These are phyloP conservation scores for Archivesica marissinica DNA, from an alignment of 1,140 invertebrate genomes.

Conservation along the genomic window DNA sequence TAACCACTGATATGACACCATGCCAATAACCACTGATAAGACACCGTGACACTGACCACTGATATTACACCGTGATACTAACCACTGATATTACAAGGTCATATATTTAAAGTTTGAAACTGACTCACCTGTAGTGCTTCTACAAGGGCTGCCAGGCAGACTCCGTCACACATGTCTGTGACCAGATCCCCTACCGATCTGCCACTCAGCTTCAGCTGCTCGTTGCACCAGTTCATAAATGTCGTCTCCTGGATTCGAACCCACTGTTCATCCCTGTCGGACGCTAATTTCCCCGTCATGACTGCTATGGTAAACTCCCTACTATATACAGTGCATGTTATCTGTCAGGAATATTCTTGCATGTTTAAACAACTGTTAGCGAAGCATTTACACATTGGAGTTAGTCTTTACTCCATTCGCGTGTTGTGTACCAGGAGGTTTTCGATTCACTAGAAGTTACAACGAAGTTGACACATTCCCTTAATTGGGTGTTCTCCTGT, in stretches of 20 bases:
- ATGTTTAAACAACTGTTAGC: too few species aligned
- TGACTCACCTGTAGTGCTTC: slow-evolving; percentile 95
- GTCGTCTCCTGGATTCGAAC: slow-evolving; percentile 98
- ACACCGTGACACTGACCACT: too few species aligned
- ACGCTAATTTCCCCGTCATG: not conserved
- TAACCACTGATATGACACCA: too few species aligned
- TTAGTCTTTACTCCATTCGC: not conserved
- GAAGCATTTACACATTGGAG: too few species aligned
- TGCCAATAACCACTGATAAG: too few species aligned
- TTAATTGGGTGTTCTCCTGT: too few species aligned
- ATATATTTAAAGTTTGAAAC: too few species aligned
- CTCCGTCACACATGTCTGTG: slow-evolving; percentile 95
- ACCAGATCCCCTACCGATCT: slow-evolving; percentile 85
- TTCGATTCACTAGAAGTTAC: not conserved
- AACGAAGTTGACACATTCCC: too few species aligned
- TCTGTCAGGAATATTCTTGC: too few species aligned
- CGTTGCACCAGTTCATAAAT: slow-evolving; percentile 99
- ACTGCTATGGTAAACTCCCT: not conserved
- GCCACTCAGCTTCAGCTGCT: slow-evolving; percentile 88
- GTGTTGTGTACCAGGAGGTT: not conserved
- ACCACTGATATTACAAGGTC: too few species aligned
- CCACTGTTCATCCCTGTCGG: slow-evolving; percentile 72
- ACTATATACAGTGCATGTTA: not conserved
- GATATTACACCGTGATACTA: too few species aligned
- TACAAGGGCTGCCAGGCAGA: slow-evolving; percentile 94